phyloP scores from a whole-genome alignment of 1,140 invertebrate genomes.

The Patella vulgata region DNA sequence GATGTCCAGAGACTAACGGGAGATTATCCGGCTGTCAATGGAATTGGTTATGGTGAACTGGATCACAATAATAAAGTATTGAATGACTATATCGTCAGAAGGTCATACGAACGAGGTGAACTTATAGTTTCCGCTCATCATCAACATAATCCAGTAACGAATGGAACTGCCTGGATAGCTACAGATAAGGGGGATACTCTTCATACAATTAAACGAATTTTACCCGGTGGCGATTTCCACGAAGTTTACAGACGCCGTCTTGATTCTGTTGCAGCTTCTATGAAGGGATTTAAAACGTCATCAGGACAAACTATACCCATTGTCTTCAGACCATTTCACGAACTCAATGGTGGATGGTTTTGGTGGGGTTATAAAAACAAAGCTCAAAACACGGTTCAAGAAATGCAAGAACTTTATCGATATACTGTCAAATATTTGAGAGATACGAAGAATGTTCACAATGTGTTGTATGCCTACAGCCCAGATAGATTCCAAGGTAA shows the following conservation, averaged over 20 bases:
- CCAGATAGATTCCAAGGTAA: conserved; percentile 8
- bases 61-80: background rate
- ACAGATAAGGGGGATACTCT: background rate
- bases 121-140: background rate
- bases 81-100: background rate
- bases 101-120: background rate
- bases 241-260: background rate
- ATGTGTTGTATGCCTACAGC: conserved; percentile 14
- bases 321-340: background rate
- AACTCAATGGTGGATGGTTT: background rate
- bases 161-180: background rate
- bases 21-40: background rate
- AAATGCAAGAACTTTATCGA: conserved; percentile 14
- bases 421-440: background rate
- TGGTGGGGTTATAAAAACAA: background rate
- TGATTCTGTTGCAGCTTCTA: background rate
- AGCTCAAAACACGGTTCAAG: conserved; percentile 8
- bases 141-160: background rate
- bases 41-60: background rate
- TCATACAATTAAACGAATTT: background rate
- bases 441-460: background rate
- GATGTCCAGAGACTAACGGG: background rate
- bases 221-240: background rate
- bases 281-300: background rate
- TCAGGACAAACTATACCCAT: background rate